These are phyloP conservation scores for Oscheius sp. DNA, from an alignment of 1,140 invertebrate genomes.

Conservation along the genomic window DNA sequence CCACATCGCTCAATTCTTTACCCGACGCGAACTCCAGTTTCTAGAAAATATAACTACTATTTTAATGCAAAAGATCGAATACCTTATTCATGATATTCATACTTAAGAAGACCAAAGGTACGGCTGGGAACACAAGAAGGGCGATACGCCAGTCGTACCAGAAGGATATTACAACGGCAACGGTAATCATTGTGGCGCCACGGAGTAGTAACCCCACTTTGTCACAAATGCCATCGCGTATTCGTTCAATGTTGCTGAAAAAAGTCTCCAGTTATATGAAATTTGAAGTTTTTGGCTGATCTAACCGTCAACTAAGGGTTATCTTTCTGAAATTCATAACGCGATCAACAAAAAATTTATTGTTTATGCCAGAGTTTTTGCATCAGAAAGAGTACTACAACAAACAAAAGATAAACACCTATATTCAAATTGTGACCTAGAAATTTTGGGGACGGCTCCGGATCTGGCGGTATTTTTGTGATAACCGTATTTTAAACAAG, in stretches of 20 bases:
- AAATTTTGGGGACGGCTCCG: no score
- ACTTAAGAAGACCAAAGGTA: constrained; percentile 6
- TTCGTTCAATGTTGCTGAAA: constrained; percentile 78
- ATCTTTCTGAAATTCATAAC: no score
- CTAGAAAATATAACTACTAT: constrained; percentile 31
- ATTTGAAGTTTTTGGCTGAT: no score
- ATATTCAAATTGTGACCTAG: no score
- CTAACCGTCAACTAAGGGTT: no score
- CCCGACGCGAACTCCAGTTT: constrained; percentile 63
- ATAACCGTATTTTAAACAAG: no score
- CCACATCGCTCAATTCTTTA: constrained; percentile 75
- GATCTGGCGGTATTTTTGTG: no score
- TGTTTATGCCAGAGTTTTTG: no score
- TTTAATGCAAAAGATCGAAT: not conserved
- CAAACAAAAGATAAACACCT: no score
- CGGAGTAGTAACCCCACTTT: constrained; percentile 78
- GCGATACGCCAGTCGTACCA: constrained; percentile 44
- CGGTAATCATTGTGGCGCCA: constrained; percentile 39
- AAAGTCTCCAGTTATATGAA: no score
- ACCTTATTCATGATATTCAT: constrained; percentile 36
- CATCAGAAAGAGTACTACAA: no score
- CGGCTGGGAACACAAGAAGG: constrained; percentile 32
- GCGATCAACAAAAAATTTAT: no score
- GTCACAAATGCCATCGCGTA: constrained; percentile 83
- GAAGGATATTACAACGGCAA: constrained; percentile 42